Base-by-base conservation (phyloP, 2,113 vertebrate genomes). In the Seriola aureovittata region DNA sequence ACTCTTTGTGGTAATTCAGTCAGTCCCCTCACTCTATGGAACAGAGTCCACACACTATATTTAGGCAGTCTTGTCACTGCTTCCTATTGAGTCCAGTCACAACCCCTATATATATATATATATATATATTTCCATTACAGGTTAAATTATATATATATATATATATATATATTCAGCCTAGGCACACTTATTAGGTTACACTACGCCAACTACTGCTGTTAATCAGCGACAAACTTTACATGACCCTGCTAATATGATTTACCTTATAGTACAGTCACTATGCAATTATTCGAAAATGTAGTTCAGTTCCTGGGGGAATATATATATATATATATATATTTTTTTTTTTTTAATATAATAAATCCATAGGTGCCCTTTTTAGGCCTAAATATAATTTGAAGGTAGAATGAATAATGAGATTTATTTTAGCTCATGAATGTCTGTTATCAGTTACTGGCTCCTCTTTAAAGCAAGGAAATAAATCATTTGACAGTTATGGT, bases 51-150 rank as follows among this genome's bases (percentile, higher is more conserved):
- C 16, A 44, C 70, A 83, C 91, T 94, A 92, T 91, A 92, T 92
- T 94, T 93, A 93, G 91, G 80, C 75, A 65, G 44, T 75, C 38
- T 77, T 88, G 80, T 79, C 78, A 91, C 57, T 2, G 34, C 73
- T 85, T 92, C 88, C 84, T 84, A 72, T 71, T 6, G 17, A 81
- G 74, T 81, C 60, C 70, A 67, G 67, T 59, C 84, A 86, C 57
- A 80, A 78, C 86, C 62, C 32, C 25, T 23, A 23, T 23, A 23
- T 23, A 23, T 23, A 23, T 29, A 29, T 29, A 2, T 2, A 29
- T 29, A 29, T 29, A 29, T 29, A 2, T 29, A 29, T n/a, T n/a
- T n/a, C n/a, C n/a, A n/a, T n/a, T n/a, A n/a, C n/a, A n/a, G n/a
- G n/a, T n/a, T n/a, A n/a, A n/a, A n/a, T n/a, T n/a, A n/a, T 29